phyloP scores from a whole-genome alignment of 2,797 vertebrate genomes.

The Coluber constrictor region DNA sequence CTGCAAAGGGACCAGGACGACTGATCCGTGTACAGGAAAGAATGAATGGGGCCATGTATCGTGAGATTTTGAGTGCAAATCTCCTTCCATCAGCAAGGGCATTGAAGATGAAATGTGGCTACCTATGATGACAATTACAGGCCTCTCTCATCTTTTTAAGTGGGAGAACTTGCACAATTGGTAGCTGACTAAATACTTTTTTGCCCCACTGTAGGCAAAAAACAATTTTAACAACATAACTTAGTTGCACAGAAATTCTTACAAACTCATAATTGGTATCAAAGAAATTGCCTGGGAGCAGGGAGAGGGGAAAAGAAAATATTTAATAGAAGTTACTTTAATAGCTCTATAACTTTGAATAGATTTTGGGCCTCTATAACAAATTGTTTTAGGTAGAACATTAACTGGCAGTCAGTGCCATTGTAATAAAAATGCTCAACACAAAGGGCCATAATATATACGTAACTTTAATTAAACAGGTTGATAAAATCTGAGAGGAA shows the following conservation, averaged over 20 bases:
- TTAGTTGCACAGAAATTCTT: neutral
- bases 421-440: constrained; percentile 56
- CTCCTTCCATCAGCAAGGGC: too few species aligned
- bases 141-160: too few species aligned
- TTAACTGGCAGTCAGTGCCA: constrained; percentile 44
- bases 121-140: too few species aligned
- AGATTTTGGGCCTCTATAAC: constrained; percentile 62
- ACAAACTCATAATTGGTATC: neutral
- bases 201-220: too few species aligned
- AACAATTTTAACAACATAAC: neutral
- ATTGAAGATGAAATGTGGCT: too few species aligned
- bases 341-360: constrained; percentile 70
- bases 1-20: too few species aligned
- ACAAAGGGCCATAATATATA: constrained; percentile 67
- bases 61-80: too few species aligned
- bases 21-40: too few species aligned
- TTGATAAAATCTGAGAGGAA: constrained; percentile 63
- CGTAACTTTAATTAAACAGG: constrained; percentile 66
- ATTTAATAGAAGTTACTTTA: constrained; percentile 70
- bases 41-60: too few species aligned
- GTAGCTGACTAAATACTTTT: too few species aligned
- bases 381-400: constrained; percentile 62
- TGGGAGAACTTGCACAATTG: too few species aligned
- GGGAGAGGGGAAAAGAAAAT: neutral
- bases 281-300: neutral